Evolutionary conservation across 2,888 invertebrate species (phyloP).

Genomic region (Leucophenga montana): DNA sequence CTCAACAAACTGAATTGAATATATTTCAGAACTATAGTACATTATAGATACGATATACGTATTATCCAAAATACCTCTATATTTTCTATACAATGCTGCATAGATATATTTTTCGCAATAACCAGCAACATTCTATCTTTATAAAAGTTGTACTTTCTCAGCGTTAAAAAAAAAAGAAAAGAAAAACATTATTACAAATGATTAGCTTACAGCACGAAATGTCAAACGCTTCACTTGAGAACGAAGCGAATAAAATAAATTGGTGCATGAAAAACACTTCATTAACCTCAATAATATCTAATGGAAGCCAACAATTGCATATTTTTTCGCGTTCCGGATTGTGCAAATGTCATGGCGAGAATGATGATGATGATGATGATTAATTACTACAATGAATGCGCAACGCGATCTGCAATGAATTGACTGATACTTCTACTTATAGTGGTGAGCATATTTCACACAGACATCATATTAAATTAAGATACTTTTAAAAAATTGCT

Average conservation of each 20-base stretch:
- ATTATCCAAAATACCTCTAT: too few relatives aligned
- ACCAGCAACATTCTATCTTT: neutral
- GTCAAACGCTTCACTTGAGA: neutral
- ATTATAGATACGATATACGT: too few relatives aligned
- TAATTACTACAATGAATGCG: conserved; percentile 16
- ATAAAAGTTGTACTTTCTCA: neutral
- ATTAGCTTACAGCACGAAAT: neutral
- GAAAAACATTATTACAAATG: neutral
- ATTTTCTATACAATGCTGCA: too few relatives aligned
- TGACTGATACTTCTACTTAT: too few relatives aligned
- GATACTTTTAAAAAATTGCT: neutral
- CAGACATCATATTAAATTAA: neutral
- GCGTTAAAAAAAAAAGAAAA: neutral
- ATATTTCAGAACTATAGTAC: too few relatives aligned
- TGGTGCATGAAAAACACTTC: conserved; percentile 3
- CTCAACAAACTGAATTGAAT: neutral
- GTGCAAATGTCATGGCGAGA: too few relatives aligned
- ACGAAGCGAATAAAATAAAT: neutral
- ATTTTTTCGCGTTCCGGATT: too few relatives aligned
- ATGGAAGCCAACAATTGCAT: too few relatives aligned
- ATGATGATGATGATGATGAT: conserved; percentile 3
- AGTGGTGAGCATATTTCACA: neutral
- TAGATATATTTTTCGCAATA: too few relatives aligned
- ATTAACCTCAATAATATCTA: neutral
- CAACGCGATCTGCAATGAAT: neutral